Percentiles rank a stretch among this genome's conserved stretches.
Evolutionary conservation across 2,888 invertebrate genomes (phyloP).

Genomic region (Drosophila recens): DNA sequence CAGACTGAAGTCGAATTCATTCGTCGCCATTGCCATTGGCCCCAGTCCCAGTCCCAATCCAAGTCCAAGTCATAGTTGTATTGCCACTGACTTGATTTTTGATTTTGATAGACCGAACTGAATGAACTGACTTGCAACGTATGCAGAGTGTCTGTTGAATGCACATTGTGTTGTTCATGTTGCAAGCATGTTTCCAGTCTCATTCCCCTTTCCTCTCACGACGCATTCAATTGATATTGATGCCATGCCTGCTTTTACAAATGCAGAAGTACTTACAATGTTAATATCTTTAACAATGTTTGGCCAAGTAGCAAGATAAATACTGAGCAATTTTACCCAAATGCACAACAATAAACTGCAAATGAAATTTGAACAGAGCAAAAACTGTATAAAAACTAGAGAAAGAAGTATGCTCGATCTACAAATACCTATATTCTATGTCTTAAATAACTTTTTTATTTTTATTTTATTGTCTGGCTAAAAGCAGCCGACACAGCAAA

Average conservation of each 20-base stretch:
- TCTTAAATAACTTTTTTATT: too few species aligned
- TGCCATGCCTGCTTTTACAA: conserved; percentile 1
- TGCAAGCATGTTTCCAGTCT: neutral
- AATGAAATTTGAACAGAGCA: conserved; percentile 1
- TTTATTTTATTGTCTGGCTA: too few species aligned
- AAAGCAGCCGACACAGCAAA: too few species aligned
- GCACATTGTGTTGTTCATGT: conserved; percentile 15
- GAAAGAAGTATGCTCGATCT: too few species aligned
- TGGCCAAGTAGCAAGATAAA: conserved; percentile 5
- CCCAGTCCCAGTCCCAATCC: neutral
- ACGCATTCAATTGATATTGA: conserved; percentile 2
- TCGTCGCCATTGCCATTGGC: neutral
- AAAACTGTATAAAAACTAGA: neutral
- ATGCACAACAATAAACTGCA: conserved; percentile 9
- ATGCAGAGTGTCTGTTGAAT: conserved; percentile 15
- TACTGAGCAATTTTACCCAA: conserved; percentile 22
- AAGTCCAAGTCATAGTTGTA: neutral
- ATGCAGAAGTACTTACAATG: conserved; percentile 5
- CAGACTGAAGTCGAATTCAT: conserved; percentile 3
- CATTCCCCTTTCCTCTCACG: neutral
- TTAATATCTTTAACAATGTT: conserved; percentile 11
- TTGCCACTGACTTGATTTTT: conserved; percentile 55
- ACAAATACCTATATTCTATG: too few species aligned
- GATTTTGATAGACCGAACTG: conserved; percentile 31
- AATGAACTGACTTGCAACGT: conserved; percentile 1